Base-by-base conservation (phyloP, 2,888 invertebrate species). In the Ommatoiulus sabulosus region DNA sequence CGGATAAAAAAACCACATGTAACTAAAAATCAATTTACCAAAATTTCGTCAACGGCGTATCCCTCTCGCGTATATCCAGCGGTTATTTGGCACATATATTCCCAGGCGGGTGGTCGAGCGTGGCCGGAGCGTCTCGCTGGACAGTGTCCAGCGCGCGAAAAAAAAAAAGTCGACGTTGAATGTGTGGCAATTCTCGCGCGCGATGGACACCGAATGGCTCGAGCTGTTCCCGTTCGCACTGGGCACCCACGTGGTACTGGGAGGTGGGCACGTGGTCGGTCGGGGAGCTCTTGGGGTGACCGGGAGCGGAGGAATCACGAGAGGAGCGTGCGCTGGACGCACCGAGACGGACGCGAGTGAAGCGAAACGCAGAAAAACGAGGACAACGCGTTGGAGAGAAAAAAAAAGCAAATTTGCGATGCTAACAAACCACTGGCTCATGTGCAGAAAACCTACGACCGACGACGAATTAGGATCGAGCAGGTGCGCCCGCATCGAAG, bases 401-500 rank as follows among this genome's bases (percentile, higher is more conserved):
- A 35, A 35, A 35, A 35, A 35, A 35, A 35, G 24, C n/a, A 72
- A 72, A 72, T 72, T 72, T 72, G 72, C 72, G 72, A 72, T 72
- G 72, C 72, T 72, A 72, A 72, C 72, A 72, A 72, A 24, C 72
- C 72, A 72, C 72, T 72, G 72, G 72, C 24, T 72, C 72, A 72
- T 72, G 72, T 24, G n/a, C 24, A 24, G 24, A 63, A 72, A 72
- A n/a, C 72, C 72, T n/a, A 72, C 72, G 52, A 52, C 52, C 52
- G 1, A 15, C 52, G 72, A 8, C 63, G 63, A 63, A 63, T 63
- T 17, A 63, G 7, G 20, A 63, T 63, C 20, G 63, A 7, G 63
- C n/a, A 63, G 63, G 63, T 20, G 20, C n/a, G 63, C n/a, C 63
- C n/a, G 63, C 63, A 35, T 35, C 35, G 35, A 2, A 35, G 35